Evolutionary conservation across 1,140 invertebrate species (phyloP).

Genomic region (Aphelinus certus): DNA sequence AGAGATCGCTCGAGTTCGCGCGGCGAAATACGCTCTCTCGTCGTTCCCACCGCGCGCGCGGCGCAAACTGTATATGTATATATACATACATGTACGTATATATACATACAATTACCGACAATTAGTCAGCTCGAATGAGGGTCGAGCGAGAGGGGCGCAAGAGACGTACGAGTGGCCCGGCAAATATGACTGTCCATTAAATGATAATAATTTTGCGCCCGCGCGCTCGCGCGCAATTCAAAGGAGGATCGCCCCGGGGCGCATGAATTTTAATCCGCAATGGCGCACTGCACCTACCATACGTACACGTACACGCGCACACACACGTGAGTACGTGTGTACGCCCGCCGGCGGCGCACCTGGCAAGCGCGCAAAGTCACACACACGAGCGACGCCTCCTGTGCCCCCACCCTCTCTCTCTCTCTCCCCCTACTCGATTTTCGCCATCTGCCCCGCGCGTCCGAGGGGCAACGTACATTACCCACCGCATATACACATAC

Average conservation of each 20-base stretch:
- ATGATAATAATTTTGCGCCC: too few species aligned
- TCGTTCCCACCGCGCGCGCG: not conserved
- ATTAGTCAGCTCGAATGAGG: too few species aligned
- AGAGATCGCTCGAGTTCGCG: too few species aligned
- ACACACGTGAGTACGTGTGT: not conserved
- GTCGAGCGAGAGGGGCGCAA: too few species aligned
- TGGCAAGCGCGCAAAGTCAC: too few species aligned
- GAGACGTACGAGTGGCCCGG: too few species aligned
- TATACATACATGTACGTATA: too few species aligned
- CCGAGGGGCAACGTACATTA: too few species aligned
- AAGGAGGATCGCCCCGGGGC: not conserved
- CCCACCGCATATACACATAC: too few species aligned
- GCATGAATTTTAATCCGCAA: constrained; percentile 4
- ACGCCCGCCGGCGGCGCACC: not conserved
- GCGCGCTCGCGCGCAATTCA: not conserved
- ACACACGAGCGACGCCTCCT: not conserved
- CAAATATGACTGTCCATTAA: too few species aligned
- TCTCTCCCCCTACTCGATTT: not conserved
- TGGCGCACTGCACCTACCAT: not conserved
- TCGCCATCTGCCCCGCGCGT: not conserved
- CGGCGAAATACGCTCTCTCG: not conserved
- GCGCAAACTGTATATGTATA: not conserved
- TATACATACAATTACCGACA: too few species aligned
- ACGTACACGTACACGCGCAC: constrained; percentile 32
- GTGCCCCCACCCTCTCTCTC: not conserved